Base-by-base conservation (phyloP, 35 echinoderm and acorn worm species). In the Strongylocentrotus purpuratus region DNA sequence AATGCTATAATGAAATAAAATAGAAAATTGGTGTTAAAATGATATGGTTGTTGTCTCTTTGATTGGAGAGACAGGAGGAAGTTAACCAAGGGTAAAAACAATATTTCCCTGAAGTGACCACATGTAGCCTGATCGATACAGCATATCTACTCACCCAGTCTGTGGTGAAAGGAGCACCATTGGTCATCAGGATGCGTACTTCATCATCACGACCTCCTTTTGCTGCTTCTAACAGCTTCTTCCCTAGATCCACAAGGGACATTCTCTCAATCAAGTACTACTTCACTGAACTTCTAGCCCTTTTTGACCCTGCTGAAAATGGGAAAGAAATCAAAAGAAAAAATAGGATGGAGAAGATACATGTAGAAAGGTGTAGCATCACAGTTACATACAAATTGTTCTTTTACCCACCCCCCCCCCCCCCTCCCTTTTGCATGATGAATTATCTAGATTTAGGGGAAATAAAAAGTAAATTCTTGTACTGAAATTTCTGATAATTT, bases 111-210 rank as follows among this genome's bases (percentile, higher is more conserved):
- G n/a, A n/a, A n/a, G n/a, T n/a, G 35, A 41, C 35, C 35, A 41
- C 35, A 41, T 41, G 3, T 41, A 41, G 35, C 35, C 0, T 41
- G 35, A 41, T 41, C 35, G 11, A 59, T 9, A 89, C 12, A 8
- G 33, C 32, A 7, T 18, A 89, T 35, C 11, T 93, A 47, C 93
- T 94, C 92, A 99, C 98, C 98, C 98, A 99, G 78, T 99, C 98
- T 86, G 98, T 99, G 9, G 98, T 99, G 85, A 99, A 99, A 87
- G 98, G 98, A 86, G 98, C 98, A 18, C 98, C 98, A 99, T 96
- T 99, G 13, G 98, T 86, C 98, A 99, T 97, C 14, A 99, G 94
- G n/a, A 95, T 91, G 61, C 95, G 88, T 0, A 99, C 98, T 70
- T 99, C 96, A 17, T 97, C 94, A 86, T 99, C 96, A 87, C 92